phyloP scores from a whole-genome alignment of 2,797 vertebrate species.

The Cynodonichthys magdalenae region DNA sequence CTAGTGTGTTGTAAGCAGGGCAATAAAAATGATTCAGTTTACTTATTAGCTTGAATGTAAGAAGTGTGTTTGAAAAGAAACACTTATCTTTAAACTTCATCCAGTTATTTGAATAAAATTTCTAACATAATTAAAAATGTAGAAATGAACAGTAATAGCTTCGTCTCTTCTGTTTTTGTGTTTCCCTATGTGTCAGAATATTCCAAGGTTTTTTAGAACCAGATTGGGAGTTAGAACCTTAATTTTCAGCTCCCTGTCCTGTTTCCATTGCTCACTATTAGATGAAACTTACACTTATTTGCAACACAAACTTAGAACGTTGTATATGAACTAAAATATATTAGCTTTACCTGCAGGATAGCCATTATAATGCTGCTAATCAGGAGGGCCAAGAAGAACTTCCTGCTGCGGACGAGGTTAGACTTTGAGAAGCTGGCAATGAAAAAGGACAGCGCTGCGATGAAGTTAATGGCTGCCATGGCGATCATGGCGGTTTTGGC shows the following conservation, averaged over 20 bases:
- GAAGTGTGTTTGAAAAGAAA: neutral
- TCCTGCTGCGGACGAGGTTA: constrained; percentile 68
- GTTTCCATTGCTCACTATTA: neutral
- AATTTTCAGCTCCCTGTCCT: no score
- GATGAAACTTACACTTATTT: neutral
- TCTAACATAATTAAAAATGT: neutral
- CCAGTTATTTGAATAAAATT: neutral
- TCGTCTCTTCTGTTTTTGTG: no score
- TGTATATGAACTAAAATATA: neutral
- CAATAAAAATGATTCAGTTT: neutral
- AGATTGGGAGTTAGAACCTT: no score
- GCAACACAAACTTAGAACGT: neutral
- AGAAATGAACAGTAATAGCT: neutral
- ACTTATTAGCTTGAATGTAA: neutral
- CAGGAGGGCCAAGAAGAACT: constrained; percentile 85
- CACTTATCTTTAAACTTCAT: no score
- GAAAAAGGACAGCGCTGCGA: constrained; percentile 80
- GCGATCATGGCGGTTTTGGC: constrained; percentile 90
- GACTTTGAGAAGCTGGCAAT: constrained; percentile 83
- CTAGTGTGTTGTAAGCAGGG: neutral
- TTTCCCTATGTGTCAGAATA: no score
- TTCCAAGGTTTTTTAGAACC: no score
- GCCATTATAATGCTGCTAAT: constrained; percentile 78
- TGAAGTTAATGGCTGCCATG: constrained; percentile 86
- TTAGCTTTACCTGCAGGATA: constrained; percentile 69